Evolutionary conservation across 1,140 invertebrate genomes (phyloP).

Genomic region (Pentalonia nigronervosa): DNA sequence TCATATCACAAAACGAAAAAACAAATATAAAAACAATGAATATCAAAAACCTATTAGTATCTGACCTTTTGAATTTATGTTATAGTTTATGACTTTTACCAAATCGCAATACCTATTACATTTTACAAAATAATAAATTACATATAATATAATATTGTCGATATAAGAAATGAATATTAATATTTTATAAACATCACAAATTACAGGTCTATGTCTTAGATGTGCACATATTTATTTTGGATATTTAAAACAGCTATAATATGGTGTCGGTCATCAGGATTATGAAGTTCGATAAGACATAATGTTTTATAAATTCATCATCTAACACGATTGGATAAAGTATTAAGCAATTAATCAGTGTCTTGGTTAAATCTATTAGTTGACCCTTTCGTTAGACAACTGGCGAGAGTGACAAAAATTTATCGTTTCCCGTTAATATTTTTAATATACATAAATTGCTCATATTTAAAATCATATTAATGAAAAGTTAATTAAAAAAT

Average conservation of each 20-base stretch:
- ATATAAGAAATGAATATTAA: background rate
- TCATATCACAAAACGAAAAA: constrained; percentile 13
- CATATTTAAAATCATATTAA: background rate
- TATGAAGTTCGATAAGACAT: background rate
- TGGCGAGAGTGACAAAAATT: background rate
- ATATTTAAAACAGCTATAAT: background rate
- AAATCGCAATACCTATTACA: background rate
- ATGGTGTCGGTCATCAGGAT: background rate
- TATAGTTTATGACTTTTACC: background rate
- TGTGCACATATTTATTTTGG: background rate
- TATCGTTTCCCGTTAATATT: background rate
- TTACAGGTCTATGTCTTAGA: background rate
- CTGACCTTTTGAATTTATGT: background rate
- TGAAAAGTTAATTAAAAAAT: background rate
- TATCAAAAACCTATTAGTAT: constrained; percentile 8
- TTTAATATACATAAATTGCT: background rate
- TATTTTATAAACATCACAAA: background rate
- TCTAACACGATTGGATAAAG: background rate
- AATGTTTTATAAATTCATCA: background rate
- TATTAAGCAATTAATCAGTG: constrained; percentile 2
- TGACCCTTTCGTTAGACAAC: background rate
- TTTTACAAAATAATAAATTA: background rate
- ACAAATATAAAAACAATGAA: background rate
- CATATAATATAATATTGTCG: background rate
- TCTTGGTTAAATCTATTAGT: background rate